Conservation (phyloP, 2,113 vertebrate genomes). For the Myotis lucifugus region DNA sequence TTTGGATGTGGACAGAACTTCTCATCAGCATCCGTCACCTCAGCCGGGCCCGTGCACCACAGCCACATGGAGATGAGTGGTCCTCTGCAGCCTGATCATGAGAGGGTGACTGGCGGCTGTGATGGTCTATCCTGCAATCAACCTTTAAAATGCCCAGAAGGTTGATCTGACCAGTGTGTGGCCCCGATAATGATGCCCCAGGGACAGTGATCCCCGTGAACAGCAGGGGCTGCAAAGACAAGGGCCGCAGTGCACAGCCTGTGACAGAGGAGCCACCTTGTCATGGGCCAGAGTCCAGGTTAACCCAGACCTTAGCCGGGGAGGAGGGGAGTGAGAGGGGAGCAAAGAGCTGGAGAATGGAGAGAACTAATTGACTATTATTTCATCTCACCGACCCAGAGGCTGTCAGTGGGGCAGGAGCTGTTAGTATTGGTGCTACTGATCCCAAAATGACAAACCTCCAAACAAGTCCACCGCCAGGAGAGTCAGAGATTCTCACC, state of each 20-base stretch:
- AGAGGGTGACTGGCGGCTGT: background rate
- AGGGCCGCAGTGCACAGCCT: background rate
- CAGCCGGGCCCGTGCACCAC: conserved; percentile 1
- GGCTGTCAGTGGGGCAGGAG: background rate
- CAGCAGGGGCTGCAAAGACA: background rate
- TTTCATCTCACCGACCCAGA: background rate
- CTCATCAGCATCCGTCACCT: conserved; percentile 21
- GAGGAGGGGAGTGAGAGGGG: background rate
- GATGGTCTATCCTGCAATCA: conserved; percentile 3
- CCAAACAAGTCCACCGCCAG: background rate
- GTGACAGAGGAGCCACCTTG: background rate
- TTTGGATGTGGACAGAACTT: background rate
- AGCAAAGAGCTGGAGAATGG: background rate
- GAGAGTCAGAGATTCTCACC: background rate
- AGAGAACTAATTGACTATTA: fast-evolving
- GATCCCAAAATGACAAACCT: background rate
- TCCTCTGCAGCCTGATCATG: background rate
- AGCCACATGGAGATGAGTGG: conserved; percentile 33
- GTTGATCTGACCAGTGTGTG: background rate
- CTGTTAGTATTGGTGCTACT: background rate
- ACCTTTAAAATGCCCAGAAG: background rate
- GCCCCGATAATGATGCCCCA: background rate
- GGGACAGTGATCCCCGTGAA: background rate
- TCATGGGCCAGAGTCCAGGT: conserved; percentile 54
- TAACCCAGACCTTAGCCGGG: background rate